Percentiles rank a stretch among this genome's conserved stretches.
phyloP scores from a whole-genome alignment of 2,888 invertebrate species.

The Cosmorhoe ocellata region DNA sequence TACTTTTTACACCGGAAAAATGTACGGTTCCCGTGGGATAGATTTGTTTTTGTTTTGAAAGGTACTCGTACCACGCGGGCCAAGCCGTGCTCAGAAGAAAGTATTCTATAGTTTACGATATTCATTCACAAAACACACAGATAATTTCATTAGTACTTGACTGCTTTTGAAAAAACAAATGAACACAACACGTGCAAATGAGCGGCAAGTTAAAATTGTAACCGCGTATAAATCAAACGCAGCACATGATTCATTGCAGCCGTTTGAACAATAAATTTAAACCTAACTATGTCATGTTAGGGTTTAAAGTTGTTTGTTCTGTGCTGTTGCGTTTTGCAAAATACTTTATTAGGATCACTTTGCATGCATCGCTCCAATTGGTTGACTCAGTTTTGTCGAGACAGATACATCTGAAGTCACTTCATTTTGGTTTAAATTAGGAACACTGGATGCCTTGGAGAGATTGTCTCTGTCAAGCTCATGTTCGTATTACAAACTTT shows the following conservation, averaged over 20 bases:
- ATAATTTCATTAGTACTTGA: conserved; percentile 14
- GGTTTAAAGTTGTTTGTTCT: conserved; percentile 23
- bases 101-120: no score
- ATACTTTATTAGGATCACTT: conserved; percentile 46
- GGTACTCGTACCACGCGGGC: no score
- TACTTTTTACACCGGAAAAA: no score
- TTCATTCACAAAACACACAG: conserved; percentile 6
- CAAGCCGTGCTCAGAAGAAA: no score
- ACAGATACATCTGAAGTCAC: conserved; percentile 19
- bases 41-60: no score
- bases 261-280: background rate
- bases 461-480: conserved; percentile 12
- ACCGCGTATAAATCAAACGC: conserved; percentile 62
- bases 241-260: conserved; percentile 51
- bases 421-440: conserved; percentile 25
- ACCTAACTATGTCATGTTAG: conserved; percentile 19
- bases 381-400: conserved; percentile 25
- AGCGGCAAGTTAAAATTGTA: conserved; percentile 57
- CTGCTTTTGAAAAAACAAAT: conserved; percentile 34
- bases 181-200: conserved; percentile 51
- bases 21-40: no score
- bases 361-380: conserved; percentile 45
- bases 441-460: conserved; percentile 1
- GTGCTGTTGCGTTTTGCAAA: conserved; percentile 24
- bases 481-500: background rate